Conservation (phyloP, 2,888 invertebrate genomes). For the Conomelus anceps region DNA sequence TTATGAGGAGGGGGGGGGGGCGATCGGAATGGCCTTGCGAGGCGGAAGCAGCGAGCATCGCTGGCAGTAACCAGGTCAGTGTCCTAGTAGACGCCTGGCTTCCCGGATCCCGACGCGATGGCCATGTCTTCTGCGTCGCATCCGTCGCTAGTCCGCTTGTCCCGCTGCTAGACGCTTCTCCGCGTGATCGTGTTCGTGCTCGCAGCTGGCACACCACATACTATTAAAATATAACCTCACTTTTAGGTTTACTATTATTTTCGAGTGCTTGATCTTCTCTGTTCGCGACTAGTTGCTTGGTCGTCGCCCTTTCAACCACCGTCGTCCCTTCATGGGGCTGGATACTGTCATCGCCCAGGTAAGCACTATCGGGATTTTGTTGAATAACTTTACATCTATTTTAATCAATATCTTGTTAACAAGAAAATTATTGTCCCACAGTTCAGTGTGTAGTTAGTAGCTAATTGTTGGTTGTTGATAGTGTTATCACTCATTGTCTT, state of each 20-base stretch:
- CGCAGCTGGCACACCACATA: no score
- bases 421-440: no score
- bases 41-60: background rate
- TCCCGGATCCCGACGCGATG: background rate
- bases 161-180: background rate
- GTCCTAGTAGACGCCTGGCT: background rate
- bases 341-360: background rate
- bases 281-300: background rate
- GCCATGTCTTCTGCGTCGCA: background rate
- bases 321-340: background rate
- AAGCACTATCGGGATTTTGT: no score
- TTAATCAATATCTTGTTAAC: no score
- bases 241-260: no score
- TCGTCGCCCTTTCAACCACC: background rate
- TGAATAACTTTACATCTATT: no score
- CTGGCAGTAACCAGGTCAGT: background rate
- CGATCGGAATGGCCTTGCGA: background rate
- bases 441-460: no score
- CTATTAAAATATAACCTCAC: no score
- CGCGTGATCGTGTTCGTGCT: background rate
- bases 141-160: background rate
- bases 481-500: no score
- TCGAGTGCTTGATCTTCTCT: background rate
- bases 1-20: background rate
- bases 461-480: no score